Base-by-base conservation (phyloP, 2,113 vertebrate genomes). In the Gavialis gangeticus region DNA sequence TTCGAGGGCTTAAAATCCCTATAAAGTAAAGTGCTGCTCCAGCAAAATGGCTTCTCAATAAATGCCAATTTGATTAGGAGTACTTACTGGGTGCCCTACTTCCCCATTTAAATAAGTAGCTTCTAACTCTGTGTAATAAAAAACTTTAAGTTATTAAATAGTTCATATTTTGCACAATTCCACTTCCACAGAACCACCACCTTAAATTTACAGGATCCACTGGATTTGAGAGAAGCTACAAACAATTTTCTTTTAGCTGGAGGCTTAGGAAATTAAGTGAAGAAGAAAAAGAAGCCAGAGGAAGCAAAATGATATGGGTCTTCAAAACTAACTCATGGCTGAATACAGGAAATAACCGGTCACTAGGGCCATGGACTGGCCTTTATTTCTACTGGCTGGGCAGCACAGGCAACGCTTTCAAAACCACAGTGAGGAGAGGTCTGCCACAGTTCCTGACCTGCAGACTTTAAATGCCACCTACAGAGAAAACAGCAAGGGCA, bases 271-370 rank as follows among this genome's bases (percentile, higher is more conserved):
- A 17, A 69, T 79, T 28, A 79, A 85, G 19, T 79, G 9, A 81
- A 84, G 78, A 34, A n/a, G 94, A 46, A 10, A 59, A 94, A 91
- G 7, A 6, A 6, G 28, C 89, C 87, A 79, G 63, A 88, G 89
- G 28, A 10, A 63, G 17, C 60, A 81, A 83, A 34, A 8, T 34
- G 73, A 28, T 21, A 67, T 24, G 19, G 66, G 75, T 71, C 78
- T 82, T 86, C 34, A 83, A 34, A 73, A 75, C 5, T 37, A 73
- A 14, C 27, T 88, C 56, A 71, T 17, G 79, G 13, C 37, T 57
- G 13, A 73, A 85, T 54, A 30, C 12, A 85, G 46, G 27, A 0
- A 0, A 5, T 3, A 73, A 46, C 46, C 46, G 9, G 46, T 46
- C 46, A 46, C 46, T 46, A 46, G 46, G 46, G 46, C 46, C 46